Evolutionary conservation across 2,797 vertebrate genomes (phyloP).

Genomic region (Notolepis coatsorum): DNA sequence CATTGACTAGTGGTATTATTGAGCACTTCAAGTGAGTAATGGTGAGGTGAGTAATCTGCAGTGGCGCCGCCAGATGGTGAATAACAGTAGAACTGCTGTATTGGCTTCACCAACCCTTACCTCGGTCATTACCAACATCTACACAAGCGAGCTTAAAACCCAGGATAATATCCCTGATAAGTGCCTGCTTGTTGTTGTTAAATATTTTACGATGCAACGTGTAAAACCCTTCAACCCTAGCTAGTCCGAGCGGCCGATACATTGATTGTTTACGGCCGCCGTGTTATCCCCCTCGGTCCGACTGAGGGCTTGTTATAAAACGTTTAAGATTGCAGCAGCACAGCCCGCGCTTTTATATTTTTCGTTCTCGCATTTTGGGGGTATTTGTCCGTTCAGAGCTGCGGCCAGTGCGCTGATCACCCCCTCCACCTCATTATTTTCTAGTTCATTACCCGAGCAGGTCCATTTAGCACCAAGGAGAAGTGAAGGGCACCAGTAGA

Average conservation of each 20-base stretch:
- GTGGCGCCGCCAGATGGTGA: slow-evolving; percentile 12
- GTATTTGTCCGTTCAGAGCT: slow-evolving; percentile 72
- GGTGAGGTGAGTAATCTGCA: slow-evolving; percentile 14
- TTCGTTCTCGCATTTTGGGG: slow-evolving; percentile 63
- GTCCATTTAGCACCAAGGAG: slow-evolving; percentile 74
- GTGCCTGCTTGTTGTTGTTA: slow-evolving; percentile 24
- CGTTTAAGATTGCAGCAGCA: slow-evolving; percentile 55
- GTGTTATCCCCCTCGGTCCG: slow-evolving; percentile 46
- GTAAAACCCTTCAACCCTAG: slow-evolving; percentile 50
- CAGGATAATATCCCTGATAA: slow-evolving; percentile 14
- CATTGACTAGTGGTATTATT: background rate
- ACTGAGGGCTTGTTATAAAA: slow-evolving; percentile 65
- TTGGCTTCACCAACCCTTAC: slow-evolving; percentile 18
- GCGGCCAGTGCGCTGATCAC: slow-evolving; percentile 67
- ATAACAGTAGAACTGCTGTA: slow-evolving; percentile 13
- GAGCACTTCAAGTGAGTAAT: slow-evolving; percentile 12
- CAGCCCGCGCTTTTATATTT: slow-evolving; percentile 45
- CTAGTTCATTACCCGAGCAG: slow-evolving; percentile 70
- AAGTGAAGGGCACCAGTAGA: slow-evolving; percentile 71
- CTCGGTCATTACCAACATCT: slow-evolving; percentile 23
- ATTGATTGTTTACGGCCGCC: slow-evolving; percentile 34
- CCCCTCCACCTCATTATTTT: slow-evolving; percentile 72
- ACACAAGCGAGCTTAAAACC: background rate
- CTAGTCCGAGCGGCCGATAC: slow-evolving; percentile 37
- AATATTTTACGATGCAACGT: slow-evolving; percentile 45